Conservation (phyloP, 2,888 invertebrate genomes). For the Villa cingulata region DNA sequence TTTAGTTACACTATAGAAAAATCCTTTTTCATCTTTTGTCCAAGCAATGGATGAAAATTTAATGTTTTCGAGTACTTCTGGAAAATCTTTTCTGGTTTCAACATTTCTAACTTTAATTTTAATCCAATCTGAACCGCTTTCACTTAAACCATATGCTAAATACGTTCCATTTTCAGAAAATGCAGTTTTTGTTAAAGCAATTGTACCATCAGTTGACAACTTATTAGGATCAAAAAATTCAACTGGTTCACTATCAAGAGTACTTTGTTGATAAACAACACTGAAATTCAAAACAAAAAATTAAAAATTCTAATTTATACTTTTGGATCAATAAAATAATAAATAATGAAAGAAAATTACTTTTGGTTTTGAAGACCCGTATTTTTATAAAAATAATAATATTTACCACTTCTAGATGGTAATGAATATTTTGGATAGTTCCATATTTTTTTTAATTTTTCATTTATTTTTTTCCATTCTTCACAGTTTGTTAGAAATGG, state of each 20-base stretch:
- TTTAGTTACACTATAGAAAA: constrained; percentile 72
- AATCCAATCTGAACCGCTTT: constrained; percentile 93
- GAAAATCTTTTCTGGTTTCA: constrained; percentile 61
- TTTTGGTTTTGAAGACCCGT: constrained; percentile 94
- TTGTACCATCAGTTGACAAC: constrained; percentile 80
- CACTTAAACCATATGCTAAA: constrained; percentile 83
- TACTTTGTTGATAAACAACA: constrained; percentile 79
- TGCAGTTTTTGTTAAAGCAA: constrained; percentile 57
- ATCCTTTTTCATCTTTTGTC: constrained; percentile 88
- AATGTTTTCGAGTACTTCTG: constrained; percentile 79
- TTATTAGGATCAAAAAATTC: constrained; percentile 93
- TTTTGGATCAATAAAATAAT: neutral
- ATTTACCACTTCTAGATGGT: constrained; percentile 62
- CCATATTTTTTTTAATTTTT: constrained; percentile 79
- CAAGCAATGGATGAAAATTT: constrained; percentile 86
- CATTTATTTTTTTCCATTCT: constrained; percentile 56
- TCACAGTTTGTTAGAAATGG: constrained; percentile 72
- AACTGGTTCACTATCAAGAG: constrained; percentile 56
- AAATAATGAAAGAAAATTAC: constrained; percentile 36
- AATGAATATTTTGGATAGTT: constrained; percentile 92
- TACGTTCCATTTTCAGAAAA: constrained; percentile 84
- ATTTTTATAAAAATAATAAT: constrained; percentile 85
- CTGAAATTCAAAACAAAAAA: constrained; percentile 37
- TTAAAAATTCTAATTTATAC: no score
- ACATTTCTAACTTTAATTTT: constrained; percentile 73